Evolutionary conservation across 1,140 invertebrate species (phyloP).

Genomic region (Globodera ellingtonae): DNA sequence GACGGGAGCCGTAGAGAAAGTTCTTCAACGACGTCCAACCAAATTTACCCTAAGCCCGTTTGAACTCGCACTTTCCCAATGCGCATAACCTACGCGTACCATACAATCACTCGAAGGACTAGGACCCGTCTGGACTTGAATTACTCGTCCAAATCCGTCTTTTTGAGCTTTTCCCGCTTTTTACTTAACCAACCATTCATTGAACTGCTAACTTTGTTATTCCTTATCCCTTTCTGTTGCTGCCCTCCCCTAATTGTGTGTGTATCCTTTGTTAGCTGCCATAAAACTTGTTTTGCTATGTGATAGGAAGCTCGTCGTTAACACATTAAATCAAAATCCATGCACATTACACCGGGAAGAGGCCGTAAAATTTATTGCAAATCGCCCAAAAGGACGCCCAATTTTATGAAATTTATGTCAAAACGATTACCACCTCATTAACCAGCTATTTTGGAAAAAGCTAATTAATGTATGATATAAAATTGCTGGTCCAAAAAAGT

Average conservation of each 20-base stretch:
- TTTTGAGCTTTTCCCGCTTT: not conserved
- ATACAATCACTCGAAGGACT: too few species aligned
- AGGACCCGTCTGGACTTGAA: too few species aligned
- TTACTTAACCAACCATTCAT: not conserved
- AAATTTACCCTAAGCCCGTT: not conserved
- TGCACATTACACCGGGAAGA: too few species aligned
- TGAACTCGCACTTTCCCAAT: not conserved
- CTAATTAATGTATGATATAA: too few species aligned
- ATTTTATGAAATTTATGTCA: too few species aligned
- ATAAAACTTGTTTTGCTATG: not conserved
- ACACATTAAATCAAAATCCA: not conserved
- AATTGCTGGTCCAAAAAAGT: too few species aligned
- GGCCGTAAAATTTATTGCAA: too few species aligned
- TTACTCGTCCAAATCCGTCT: not conserved
- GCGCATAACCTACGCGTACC: not conserved
- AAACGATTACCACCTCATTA: too few species aligned
- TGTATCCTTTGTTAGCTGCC: not conserved
- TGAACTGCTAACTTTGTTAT: not conserved
- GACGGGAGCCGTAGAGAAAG: not conserved
- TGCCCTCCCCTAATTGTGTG: too few species aligned
- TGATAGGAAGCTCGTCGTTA: too few species aligned
- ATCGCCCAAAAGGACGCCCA: too few species aligned
- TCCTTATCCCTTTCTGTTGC: not conserved
- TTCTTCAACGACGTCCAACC: not conserved
- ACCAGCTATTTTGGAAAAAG: too few species aligned